Percentiles rank a stretch among this genome's conserved stretches.
These are phyloP conservation scores for Drosophila paranaensis DNA, from an alignment of 2,888 invertebrate species.

Conservation along the genomic window DNA sequence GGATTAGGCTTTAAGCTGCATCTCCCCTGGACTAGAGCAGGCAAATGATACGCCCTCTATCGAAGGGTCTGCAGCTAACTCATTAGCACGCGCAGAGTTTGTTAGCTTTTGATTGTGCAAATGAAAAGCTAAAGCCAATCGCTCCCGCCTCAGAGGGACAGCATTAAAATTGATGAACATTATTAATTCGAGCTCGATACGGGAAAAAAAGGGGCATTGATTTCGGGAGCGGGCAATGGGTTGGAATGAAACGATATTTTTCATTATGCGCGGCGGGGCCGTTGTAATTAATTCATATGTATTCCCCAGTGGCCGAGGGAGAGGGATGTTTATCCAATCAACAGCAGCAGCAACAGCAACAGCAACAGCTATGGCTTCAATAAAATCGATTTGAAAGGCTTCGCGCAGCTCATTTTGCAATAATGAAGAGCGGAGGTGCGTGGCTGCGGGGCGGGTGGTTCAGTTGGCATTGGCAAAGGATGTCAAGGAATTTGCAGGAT, in stretches of 20 bases:
- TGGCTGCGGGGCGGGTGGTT: background rate
- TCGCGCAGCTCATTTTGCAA: conserved; percentile 28
- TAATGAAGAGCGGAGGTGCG: conserved; percentile 13
- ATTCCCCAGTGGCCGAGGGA: conserved; percentile 10
- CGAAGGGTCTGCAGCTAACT: background rate
- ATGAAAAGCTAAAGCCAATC: background rate
- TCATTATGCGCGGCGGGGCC: conserved; percentile 33
- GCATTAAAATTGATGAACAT: conserved; percentile 2
- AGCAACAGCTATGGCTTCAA: conserved; percentile 15
- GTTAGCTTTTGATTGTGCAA: background rate
- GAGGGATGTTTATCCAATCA: conserved; percentile 3
- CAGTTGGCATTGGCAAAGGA: conserved; percentile 13
- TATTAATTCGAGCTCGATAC: conserved; percentile 9
- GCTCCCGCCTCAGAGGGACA: background rate
- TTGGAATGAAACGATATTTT: conserved; percentile 16
- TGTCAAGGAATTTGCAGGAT: conserved; percentile 39
- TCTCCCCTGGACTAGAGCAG: background rate
- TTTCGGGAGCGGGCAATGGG: background rate
- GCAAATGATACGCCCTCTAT: background rate
- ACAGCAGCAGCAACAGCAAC: conserved; percentile 1
- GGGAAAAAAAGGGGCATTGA: background rate
- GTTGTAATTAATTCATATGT: conserved; percentile 57
- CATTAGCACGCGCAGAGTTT: background rate
- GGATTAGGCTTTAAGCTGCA: background rate
- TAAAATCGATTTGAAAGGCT: conserved; percentile 51